Conservation (phyloP, 2,113 vertebrate genomes). For the Panthera tigris region DNA sequence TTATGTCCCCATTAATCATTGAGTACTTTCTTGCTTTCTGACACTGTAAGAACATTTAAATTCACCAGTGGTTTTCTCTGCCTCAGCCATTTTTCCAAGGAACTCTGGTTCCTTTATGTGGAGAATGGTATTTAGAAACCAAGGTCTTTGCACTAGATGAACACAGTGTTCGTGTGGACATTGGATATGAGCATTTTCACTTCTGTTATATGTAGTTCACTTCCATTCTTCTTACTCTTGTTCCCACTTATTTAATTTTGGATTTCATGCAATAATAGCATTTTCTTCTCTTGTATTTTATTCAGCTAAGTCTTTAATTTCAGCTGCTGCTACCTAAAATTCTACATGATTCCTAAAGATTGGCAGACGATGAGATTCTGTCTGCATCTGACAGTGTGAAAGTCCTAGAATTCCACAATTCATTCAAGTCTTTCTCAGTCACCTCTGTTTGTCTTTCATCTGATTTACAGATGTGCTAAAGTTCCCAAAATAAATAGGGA, state of each 20-base stretch:
- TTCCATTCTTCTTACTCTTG: not conserved
- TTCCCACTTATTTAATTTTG: slow-evolving; percentile 14
- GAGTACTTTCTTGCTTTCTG: not conserved
- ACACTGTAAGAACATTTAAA: not conserved
- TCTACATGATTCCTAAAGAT: not conserved
- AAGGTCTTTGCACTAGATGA: not conserved
- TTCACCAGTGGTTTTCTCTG: not conserved
- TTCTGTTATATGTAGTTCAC: not conserved
- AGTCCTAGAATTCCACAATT: not conserved
- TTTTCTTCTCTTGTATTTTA: not conserved
- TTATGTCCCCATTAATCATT: not conserved
- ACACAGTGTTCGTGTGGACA: not conserved
- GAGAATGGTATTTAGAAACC: slow-evolving; percentile 7
- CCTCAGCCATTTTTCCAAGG: not conserved
- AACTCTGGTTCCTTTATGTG: not conserved
- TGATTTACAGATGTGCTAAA: slow-evolving; percentile 72
- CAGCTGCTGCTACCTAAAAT: not conserved
- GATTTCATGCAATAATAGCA: not conserved
- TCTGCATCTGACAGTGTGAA: not conserved
- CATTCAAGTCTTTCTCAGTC: not conserved
- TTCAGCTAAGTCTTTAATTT: not conserved
- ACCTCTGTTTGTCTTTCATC: slow-evolving; percentile 66
- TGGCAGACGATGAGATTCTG: not conserved
- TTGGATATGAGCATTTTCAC: not conserved
- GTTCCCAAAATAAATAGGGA: slow-evolving; percentile 71